These are phyloP conservation scores for Drosophila picticornis DNA, from an alignment of 2,888 invertebrate genomes.

Conservation along the genomic window DNA sequence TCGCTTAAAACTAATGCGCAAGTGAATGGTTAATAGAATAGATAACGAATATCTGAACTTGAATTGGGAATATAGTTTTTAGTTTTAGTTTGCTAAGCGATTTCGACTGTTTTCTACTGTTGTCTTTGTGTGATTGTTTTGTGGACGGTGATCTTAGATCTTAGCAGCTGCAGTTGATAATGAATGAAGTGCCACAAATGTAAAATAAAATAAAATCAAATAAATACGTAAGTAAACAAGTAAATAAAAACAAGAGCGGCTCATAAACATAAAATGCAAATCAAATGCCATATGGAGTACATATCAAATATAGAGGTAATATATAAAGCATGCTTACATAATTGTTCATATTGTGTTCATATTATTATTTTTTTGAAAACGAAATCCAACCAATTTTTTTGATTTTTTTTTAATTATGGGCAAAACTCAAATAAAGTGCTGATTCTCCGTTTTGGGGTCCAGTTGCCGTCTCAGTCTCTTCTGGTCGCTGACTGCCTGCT, in stretches of 20 bases:
- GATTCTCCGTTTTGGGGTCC: conserved; percentile 39
- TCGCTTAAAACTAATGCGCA: conserved; percentile 24
- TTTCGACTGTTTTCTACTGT: conserved; percentile 27
- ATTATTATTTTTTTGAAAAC: conserved; percentile 73
- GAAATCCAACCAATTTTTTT: conserved; percentile 80
- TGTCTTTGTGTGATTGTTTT: conserved; percentile 28
- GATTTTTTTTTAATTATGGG: conserved; percentile 56
- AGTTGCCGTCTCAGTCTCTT: conserved; percentile 17
- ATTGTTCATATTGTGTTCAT: conserved; percentile 56
- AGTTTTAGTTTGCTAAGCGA: conserved; percentile 5
- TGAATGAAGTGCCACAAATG: conserved; percentile 32
- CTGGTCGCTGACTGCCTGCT: conserved; percentile 33
- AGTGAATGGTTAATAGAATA: conserved; percentile 1
- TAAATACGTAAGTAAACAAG: conserved; percentile 5
- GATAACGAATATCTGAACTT: neutral
- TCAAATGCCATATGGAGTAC: conserved; percentile 25
- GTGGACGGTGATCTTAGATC: conserved; percentile 20
- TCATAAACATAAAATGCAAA: conserved; percentile 31
- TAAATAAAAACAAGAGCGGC: conserved; percentile 6
- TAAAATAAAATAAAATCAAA: conserved; percentile 3
- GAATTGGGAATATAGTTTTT: neutral
- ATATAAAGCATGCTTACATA: conserved; percentile 84
- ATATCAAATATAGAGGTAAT: conserved; percentile 56
- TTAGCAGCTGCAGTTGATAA: conserved; percentile 15
- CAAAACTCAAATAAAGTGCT: conserved; percentile 78